phyloP scores from a whole-genome alignment of 92 coral and sea anemone genomes.

The Diadumene lineata region DNA sequence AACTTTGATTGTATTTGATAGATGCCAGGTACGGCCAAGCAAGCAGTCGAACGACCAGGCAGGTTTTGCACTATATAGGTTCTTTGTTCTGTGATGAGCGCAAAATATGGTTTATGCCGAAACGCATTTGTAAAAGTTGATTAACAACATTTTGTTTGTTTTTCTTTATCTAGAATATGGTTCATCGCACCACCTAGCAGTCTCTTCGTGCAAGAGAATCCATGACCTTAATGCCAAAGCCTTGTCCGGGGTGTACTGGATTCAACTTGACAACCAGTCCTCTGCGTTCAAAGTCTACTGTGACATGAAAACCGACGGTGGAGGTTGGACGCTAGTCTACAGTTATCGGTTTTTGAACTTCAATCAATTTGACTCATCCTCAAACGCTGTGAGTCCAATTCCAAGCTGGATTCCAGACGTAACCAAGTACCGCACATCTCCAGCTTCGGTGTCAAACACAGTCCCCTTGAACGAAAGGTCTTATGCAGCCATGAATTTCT shows the following conservation, averaged over 20 bases:
- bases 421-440: not conserved
- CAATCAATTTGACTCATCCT: not conserved
- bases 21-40: too few relatives aligned
- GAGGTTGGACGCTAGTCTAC: constrained; percentile 45
- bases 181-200: too few relatives aligned
- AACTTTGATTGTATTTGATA: too few relatives aligned
- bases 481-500: constrained; percentile 47
- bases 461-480: constrained; percentile 35
- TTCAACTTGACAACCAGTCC: not conserved
- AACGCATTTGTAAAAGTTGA: too few relatives aligned
- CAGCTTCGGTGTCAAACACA: constrained; percentile 4
- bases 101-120: too few relatives aligned
- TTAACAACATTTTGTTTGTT: too few relatives aligned
- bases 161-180: too few relatives aligned
- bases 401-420: constrained; percentile 32
- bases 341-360: constrained; percentile 25
- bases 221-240: not conserved
- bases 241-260: constrained; percentile 20
- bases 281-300: constrained; percentile 22
- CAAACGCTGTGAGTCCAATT: constrained; percentile 31
- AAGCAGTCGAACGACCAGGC: too few relatives aligned
- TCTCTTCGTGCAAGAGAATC: constrained; percentile 19
- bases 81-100: too few relatives aligned
- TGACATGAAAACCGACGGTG: constrained; percentile 35
- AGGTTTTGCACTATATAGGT: too few relatives aligned